Conservation (phyloP, 1,140 invertebrate genomes). For the Pseudomyrmex gracilis region DNA sequence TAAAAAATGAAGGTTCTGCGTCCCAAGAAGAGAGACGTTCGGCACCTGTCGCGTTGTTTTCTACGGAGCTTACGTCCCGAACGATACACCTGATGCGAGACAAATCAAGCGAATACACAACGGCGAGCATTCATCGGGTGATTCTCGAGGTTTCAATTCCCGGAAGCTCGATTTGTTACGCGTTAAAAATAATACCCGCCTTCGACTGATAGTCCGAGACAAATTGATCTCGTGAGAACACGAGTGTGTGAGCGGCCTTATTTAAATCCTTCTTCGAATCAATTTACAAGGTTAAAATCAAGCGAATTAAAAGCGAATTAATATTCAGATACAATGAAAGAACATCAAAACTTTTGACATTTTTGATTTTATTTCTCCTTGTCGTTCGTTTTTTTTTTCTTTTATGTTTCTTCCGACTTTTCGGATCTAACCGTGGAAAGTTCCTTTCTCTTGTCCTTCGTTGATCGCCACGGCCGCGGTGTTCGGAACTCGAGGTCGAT, state of each 20-base stretch:
- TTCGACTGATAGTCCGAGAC: neutral
- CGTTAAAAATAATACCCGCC: conserved; percentile 28
- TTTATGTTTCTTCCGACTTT: neutral
- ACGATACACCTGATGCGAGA: conserved; percentile 48
- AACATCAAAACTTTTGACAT: neutral
- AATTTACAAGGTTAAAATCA: too few relatives aligned
- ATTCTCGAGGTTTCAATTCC: conserved; percentile 18
- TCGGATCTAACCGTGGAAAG: neutral
- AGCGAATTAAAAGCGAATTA: neutral
- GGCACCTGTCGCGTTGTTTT: conserved; percentile 58
- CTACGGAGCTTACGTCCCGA: conserved; percentile 3
- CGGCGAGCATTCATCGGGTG: conserved; percentile 2
- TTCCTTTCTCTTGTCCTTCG: conserved; percentile 7
- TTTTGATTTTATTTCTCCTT: neutral
- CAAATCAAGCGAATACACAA: conserved; percentile 55
- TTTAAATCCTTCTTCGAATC: neutral
- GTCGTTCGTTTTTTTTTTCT: neutral
- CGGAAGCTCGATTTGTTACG: conserved; percentile 36
- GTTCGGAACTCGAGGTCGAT: conserved; percentile 79
- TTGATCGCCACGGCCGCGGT: conserved; percentile 78
- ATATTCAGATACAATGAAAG: neutral
- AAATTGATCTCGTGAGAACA: conserved; percentile 28
- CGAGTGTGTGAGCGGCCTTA: neutral
- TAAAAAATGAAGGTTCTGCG: too few relatives aligned
- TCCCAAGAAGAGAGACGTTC: conserved; percentile 24